A percentile compares a stretch with the other conserved stretches of the same genome.
Evolutionary conservation across 2,888 invertebrate genomes (phyloP).

Genomic region (Escarpia spicata): DNA sequence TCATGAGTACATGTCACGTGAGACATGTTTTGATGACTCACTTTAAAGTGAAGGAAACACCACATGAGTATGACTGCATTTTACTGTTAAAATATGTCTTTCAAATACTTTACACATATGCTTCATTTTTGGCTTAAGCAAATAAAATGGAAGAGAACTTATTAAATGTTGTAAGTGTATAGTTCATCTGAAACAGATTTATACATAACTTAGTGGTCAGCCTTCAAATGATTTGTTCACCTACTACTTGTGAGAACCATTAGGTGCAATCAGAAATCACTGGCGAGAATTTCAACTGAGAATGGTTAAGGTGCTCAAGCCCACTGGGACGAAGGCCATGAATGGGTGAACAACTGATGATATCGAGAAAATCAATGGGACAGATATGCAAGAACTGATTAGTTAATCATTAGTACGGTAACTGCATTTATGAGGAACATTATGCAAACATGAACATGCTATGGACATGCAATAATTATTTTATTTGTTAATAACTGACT

Average conservation of each 20-base stretch:
- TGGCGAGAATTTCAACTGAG: background rate
- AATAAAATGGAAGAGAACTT: too few relatives aligned
- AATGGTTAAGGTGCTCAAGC: background rate
- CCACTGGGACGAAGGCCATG: background rate
- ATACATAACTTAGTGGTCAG: too few relatives aligned
- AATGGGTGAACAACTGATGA: background rate
- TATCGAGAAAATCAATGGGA: background rate
- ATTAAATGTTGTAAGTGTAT: too few relatives aligned
- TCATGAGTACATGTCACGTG: background rate
- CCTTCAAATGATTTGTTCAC: background rate
- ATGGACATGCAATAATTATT: background rate
- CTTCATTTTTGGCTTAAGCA: too few relatives aligned
- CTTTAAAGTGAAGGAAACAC: background rate
- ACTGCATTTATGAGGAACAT: background rate
- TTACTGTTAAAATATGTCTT: background rate
- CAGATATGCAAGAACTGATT: conserved; percentile 13
- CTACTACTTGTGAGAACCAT: background rate
- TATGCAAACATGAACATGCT: background rate
- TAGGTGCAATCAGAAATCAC: background rate
- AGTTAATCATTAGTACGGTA: background rate
- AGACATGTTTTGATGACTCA: conserved; percentile 1
- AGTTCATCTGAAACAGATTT: too few relatives aligned
- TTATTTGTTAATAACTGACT: background rate
- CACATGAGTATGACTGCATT: background rate
- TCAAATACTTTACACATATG: too few relatives aligned